Evolutionary conservation across 2,888 invertebrate species (phyloP), one percentile per base, ranked within the genome.

Genomic region (Cheilosia variabilis): DNA sequence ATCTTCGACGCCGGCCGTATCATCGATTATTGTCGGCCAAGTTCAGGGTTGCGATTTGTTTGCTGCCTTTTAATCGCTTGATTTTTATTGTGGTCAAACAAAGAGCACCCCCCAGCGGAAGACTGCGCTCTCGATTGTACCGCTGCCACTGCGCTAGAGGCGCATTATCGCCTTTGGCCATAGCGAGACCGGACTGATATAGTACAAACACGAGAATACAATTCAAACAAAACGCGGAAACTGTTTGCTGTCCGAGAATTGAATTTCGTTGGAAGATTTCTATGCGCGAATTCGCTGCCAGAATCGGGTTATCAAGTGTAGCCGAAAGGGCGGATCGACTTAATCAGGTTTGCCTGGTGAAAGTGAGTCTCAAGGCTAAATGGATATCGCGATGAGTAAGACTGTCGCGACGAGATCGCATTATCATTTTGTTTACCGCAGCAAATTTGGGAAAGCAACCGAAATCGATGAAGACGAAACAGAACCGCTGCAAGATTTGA

Each of bases 1-100:
- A 37, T 13, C 37, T 13, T 13, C 65, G 50, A 22, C 37, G 5
- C 13, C 31, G 15, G 50, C 4, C 60, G 7, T 45, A 27, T 60
- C 69, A n/a, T 41, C 77, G 45, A 71, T 19, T 31, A 77, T 72
- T 66, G 60, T 60, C 66, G 71, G 60, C 43, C 82, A 83, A 83
- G 82, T 83, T 83, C 82, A 83, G 62, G 82, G 82, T 50, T 72
- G 68, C 45, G 72, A 72, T n/a, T 47, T 17, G 17, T 17, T 37
- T 37, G 37, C 37, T 37, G 37, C 13, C 4, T 52, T 47, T 72
- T 72, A 79, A 79, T 79, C 60, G 58, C 65, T 47, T 17, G 2
- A 2, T 17, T 47, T 68, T 37, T 63, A 50, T 50, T 77, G 77
- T 77, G 43, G 19, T 50, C 7, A 24, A 24, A 52, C 52, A 52